phyloP scores from a whole-genome alignment of 2,797 vertebrate species.

The Clarias platycephalus region DNA sequence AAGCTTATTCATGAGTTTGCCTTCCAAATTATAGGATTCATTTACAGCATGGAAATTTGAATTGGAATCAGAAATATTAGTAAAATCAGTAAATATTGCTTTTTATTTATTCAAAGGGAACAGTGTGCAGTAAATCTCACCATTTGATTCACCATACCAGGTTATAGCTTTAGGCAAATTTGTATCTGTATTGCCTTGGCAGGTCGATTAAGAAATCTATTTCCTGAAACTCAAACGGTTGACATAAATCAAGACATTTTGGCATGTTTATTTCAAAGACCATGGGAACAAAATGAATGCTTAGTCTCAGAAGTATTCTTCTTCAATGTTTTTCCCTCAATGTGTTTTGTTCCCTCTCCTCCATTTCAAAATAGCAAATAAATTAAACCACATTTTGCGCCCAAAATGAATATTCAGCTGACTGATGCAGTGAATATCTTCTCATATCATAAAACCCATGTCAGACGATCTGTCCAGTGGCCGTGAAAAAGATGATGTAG shows the following conservation, averaged over 20 bases:
- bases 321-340: background rate
- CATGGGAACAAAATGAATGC: background rate
- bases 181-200: no score
- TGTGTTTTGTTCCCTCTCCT: background rate
- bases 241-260: background rate
- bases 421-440: no score
- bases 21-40: background rate
- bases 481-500: no score
- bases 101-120: no score
- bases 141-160: no score
- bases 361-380: background rate
- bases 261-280: background rate
- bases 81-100: background rate
- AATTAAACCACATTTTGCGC: background rate
- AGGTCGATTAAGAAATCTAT: background rate
- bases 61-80: no score
- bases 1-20: constrained; percentile 42
- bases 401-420: no score
- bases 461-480: no score
- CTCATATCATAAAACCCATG: no score
- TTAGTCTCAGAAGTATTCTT: background rate
- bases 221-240: background rate
- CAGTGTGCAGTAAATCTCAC: no score
- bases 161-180: no score
- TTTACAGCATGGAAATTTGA: background rate